Evolutionary conservation across 2,888 invertebrate genomes (phyloP).

Genomic region (Lymantria dispar): DNA sequence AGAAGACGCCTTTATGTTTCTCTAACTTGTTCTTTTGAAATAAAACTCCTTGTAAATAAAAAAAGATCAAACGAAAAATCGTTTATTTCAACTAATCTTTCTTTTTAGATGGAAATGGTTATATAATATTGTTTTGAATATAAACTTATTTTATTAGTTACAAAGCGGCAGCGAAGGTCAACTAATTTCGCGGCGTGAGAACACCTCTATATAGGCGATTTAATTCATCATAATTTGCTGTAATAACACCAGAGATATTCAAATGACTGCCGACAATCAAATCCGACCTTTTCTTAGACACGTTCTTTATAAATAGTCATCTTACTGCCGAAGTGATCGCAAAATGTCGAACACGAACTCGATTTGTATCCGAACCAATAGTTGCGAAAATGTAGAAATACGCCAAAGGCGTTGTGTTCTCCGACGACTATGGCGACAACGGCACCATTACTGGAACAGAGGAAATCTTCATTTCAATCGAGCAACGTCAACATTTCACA

Average conservation of each 20-base stretch:
- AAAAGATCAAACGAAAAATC: slow-evolving; percentile 36
- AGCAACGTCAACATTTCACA: slow-evolving; percentile 41
- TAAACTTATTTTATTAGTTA: slow-evolving; percentile 44
- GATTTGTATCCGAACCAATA: slow-evolving; percentile 70
- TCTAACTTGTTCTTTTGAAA: slow-evolving; percentile 38
- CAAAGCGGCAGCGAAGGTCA: slow-evolving; percentile 67
- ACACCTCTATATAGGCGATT: slow-evolving; percentile 69
- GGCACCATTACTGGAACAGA: slow-evolving; percentile 42
- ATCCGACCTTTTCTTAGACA: slow-evolving; percentile 80
- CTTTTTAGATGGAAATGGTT: slow-evolving; percentile 35
- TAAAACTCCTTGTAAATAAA: slow-evolving; percentile 34
- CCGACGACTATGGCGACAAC: slow-evolving; percentile 12
- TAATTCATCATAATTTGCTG: slow-evolving; percentile 78
- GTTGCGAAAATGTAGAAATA: slow-evolving; percentile 73
- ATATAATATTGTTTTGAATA: slow-evolving; percentile 36
- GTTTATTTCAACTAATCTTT: slow-evolving; percentile 22
- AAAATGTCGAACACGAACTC: slow-evolving; percentile 80
- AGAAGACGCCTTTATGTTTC: slow-evolving; percentile 46
- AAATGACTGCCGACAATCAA: slow-evolving; percentile 80
- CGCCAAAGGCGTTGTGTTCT: slow-evolving; percentile 49
- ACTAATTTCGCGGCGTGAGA: slow-evolving; percentile 74
- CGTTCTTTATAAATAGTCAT: slow-evolving; percentile 81
- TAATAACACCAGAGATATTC: slow-evolving; percentile 78
- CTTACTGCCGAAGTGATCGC: slow-evolving; percentile 74
- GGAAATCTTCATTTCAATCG: slow-evolving; percentile 44